phyloP scores from a whole-genome alignment of 2,888 invertebrate genomes.

The Onthophagus sagittarius region DNA sequence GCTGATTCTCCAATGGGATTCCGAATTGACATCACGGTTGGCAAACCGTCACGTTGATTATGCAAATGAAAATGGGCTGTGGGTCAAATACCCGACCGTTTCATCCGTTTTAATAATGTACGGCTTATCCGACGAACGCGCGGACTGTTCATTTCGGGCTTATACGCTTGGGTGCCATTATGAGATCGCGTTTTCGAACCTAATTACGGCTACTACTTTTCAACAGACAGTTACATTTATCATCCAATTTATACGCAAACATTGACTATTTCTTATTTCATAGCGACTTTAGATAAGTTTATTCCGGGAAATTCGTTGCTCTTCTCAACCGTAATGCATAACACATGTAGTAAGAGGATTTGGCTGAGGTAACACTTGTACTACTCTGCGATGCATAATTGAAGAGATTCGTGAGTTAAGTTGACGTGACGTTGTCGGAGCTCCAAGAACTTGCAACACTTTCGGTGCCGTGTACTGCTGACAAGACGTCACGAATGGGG shows the following conservation, averaged over 20 bases:
- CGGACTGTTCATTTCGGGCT: neutral
- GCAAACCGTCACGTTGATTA: neutral
- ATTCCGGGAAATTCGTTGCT: neutral
- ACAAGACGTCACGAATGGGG: neutral
- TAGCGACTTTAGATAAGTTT: too few species aligned
- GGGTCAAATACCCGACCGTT: neutral
- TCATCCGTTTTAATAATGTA: neutral
- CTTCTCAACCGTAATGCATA: constrained; percentile 25
- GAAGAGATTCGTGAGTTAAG: constrained; percentile 23
- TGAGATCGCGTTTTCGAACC: neutral
- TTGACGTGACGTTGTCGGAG: constrained; percentile 15
- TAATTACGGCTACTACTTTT: neutral
- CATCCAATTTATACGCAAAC: too few species aligned
- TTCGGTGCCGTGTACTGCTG: neutral
- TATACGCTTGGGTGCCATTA: neutral
- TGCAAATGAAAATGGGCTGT: neutral
- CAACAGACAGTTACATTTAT: too few species aligned
- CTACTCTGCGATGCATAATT: constrained; percentile 26
- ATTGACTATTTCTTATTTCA: too few species aligned
- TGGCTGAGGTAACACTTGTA: constrained; percentile 14
- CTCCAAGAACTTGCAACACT: constrained; percentile 12
- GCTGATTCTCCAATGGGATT: neutral
- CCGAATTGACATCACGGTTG: neutral
- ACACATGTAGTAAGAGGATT: constrained; percentile 30
- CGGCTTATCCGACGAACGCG: neutral